phyloP scores from a whole-genome alignment of 1,140 invertebrate genomes.

The Phthorimaea operculella region DNA sequence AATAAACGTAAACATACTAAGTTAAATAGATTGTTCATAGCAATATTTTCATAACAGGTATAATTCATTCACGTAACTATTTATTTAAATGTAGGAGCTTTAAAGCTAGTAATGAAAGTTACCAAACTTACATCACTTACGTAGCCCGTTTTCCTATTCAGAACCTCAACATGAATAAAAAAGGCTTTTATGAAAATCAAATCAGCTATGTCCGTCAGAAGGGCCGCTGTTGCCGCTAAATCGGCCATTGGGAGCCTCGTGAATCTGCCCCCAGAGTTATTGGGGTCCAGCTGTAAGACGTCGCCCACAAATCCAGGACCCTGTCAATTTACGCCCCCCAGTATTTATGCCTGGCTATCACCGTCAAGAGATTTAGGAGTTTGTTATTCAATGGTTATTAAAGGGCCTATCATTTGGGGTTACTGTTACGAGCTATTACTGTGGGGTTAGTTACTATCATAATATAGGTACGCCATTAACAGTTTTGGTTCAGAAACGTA shows the following conservation, averaged over 20 bases:
- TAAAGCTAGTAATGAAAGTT: too few relatives aligned
- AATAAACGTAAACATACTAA: too few relatives aligned
- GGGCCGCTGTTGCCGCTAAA: conserved; percentile 15
- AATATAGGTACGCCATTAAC: too few relatives aligned
- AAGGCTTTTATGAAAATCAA: neutral
- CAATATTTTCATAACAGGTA: too few relatives aligned
- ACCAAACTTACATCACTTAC: too few relatives aligned
- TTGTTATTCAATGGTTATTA: conserved; percentile 20
- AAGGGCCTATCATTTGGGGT: neutral
- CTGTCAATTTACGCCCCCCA: conserved; percentile 36
- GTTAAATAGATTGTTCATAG: too few relatives aligned
- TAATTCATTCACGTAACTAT: too few relatives aligned
- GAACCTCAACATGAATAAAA: neutral
- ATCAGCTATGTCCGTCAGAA: neutral
- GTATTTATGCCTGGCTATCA: conserved; percentile 31
- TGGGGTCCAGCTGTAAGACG: conserved; percentile 42
- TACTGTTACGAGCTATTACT: too few relatives aligned
- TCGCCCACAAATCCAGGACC: conserved; percentile 38
- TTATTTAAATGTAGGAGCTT: too few relatives aligned
- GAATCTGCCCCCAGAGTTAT: conserved; percentile 39
- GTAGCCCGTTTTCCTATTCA: too few relatives aligned
- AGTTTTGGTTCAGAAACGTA: too few relatives aligned
- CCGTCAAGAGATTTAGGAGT: conserved; percentile 30
- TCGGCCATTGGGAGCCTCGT: conserved; percentile 36
- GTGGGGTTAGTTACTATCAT: too few relatives aligned